phyloP scores from a whole-genome alignment of 2,797 vertebrate species.

The Neosilurus hyrtlii region DNA sequence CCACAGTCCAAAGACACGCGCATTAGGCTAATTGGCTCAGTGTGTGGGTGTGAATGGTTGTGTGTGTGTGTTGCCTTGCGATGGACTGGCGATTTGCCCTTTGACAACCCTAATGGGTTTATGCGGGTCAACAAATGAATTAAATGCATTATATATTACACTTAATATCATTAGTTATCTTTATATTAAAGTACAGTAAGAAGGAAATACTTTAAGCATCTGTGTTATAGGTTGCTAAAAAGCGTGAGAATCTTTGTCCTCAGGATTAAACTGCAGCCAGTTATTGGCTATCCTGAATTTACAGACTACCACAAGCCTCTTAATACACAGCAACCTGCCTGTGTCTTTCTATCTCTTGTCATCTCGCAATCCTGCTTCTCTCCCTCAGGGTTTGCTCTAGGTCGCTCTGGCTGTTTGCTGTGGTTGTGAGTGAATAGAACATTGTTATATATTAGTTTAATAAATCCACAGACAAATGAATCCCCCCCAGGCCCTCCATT shows the following conservation, averaged over 20 bases:
- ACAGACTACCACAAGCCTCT: slow-evolving; percentile 32
- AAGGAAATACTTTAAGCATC: neutral
- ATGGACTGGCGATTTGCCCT: no score
- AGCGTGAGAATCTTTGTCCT: slow-evolving; percentile 5
- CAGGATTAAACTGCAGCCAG: neutral
- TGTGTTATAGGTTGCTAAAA: neutral
- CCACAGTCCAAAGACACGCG: no score
- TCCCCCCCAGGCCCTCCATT: slow-evolving; percentile 41
- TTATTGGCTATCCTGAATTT: slow-evolving; percentile 14
- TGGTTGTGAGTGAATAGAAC: slow-evolving; percentile 66
- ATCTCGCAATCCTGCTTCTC: neutral
- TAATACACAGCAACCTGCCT: slow-evolving; percentile 21
- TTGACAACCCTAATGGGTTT: no score
- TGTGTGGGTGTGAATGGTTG: no score
- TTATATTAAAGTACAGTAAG: neutral
- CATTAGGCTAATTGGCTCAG: no score
- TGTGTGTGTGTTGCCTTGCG: no score
- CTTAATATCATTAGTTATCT: neutral
- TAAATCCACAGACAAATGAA: slow-evolving; percentile 78
- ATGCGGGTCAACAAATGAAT: no score
- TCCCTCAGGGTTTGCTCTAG: slow-evolving; percentile 36
- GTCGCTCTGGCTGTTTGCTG: slow-evolving; percentile 25
- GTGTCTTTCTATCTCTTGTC: slow-evolving; percentile 7
- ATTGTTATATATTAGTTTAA: slow-evolving; percentile 76
- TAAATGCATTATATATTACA: neutral